phyloP scores from a whole-genome alignment of 2,113 vertebrate species.

The Macquaria ambigua region DNA sequence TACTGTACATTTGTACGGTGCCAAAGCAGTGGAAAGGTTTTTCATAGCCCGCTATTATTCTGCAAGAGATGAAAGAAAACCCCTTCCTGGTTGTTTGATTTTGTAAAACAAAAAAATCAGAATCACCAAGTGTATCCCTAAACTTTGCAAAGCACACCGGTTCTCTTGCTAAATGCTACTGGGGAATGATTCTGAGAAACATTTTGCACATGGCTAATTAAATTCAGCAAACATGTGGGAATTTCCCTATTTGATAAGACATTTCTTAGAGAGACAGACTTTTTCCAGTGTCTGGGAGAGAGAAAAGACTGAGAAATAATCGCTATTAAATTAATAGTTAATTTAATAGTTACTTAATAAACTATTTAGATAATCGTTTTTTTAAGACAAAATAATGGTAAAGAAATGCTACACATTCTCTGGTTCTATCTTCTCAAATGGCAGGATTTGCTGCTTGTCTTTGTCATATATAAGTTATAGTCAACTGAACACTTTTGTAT shows the following conservation, averaged over 20 bases:
- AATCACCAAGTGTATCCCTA: neutral
- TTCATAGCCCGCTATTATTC: conserved; percentile 13
- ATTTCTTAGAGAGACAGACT: neutral
- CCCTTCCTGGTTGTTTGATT: conserved; percentile 14
- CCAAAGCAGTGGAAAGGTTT: conserved; percentile 21
- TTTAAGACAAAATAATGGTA: neutral
- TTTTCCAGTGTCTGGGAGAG: neutral
- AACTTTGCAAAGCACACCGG: conserved; percentile 15
- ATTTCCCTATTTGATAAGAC: conserved; percentile 24
- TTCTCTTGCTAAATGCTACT: conserved; percentile 27
- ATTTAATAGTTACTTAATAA: too few relatives aligned
- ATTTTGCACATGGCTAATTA: conserved; percentile 36
- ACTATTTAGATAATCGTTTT: neutral
- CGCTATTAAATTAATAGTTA: too few relatives aligned
- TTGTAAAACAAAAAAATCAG: conserved; percentile 29
- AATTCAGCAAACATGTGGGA: conserved; percentile 41
- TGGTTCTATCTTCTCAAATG: neutral
- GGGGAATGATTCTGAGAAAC: conserved; percentile 19
- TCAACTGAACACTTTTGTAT: neutral
- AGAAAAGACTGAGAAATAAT: neutral
- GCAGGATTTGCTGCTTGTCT: too few relatives aligned
- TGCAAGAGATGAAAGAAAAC: conserved; percentile 15
- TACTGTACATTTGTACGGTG: neutral
- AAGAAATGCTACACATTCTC: neutral
- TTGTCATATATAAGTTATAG: neutral